Percentiles rank a stretch among this genome's conserved stretches.
Conservation (phyloP, 2,888 invertebrate species). For the Ectobius pallidus region DNA sequence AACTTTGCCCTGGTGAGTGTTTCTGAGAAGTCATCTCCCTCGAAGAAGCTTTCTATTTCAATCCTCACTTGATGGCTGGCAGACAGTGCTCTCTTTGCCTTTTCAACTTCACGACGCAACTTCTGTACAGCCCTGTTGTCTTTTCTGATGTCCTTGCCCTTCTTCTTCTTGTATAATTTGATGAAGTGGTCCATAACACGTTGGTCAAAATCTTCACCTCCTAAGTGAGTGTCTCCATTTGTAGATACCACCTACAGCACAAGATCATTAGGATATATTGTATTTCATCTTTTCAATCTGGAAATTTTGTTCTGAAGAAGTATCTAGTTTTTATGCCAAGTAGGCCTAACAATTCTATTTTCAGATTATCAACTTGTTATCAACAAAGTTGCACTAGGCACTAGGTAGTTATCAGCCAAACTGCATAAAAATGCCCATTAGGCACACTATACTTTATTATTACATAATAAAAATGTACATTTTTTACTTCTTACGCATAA, state of each 20-base stretch:
- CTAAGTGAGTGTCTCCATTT: slow-evolving; percentile 96
- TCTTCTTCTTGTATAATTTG: slow-evolving; percentile 98
- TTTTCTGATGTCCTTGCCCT: slow-evolving; percentile 94
- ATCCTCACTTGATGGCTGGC: slow-evolving; percentile 95
- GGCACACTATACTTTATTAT: no score
- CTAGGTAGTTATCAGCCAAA: no score
- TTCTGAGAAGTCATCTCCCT: slow-evolving; percentile 98
- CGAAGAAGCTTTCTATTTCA: slow-evolving; percentile 98
- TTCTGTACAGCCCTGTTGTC: slow-evolving; percentile 96
- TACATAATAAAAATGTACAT: no score
- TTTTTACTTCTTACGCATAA: no score
- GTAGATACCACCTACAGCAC: slow-evolving; percentile 75
- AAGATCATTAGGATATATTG: no score
- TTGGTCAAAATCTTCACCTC: slow-evolving; percentile 99
- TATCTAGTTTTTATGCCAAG: no score
- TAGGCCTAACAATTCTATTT: no score
- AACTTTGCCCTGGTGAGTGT: slow-evolving; percentile 98
- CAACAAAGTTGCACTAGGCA: no score
- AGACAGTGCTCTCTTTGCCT: slow-evolving; percentile 95
- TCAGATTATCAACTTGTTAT: no score
- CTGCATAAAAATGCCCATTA: no score
- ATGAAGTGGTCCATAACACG: slow-evolving; percentile 99
- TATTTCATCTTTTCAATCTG: no score
- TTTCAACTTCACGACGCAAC: slow-evolving; percentile 95
- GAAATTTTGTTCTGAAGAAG: no score